Conservation (phyloP, 2,888 invertebrate genomes). For the Eupithecia subfuscata region DNA sequence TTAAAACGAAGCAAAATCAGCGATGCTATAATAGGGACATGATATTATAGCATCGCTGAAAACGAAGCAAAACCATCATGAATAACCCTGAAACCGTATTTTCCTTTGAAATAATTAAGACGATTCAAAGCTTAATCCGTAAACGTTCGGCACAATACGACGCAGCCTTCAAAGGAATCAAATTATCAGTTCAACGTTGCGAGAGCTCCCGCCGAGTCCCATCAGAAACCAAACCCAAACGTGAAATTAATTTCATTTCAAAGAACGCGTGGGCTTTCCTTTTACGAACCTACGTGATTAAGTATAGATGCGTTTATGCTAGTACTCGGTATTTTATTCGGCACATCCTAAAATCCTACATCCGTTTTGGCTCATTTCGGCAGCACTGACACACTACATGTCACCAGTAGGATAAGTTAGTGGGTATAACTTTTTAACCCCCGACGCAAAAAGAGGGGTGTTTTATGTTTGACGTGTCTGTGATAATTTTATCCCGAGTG, state of each 20-base stretch:
- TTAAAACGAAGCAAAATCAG: no score
- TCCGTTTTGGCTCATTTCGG: no score
- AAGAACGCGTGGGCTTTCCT: constrained; percentile 30
- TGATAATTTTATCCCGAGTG: no score
- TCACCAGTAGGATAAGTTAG: no score
- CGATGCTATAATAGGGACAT: no score
- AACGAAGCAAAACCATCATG: neutral
- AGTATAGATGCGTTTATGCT: neutral
- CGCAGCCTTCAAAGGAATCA: constrained; percentile 58
- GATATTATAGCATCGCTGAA: neutral
- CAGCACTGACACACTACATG: no score
- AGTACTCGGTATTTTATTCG: neutral
- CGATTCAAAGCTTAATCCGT: constrained; percentile 39
- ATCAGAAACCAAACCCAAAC: constrained; percentile 55
- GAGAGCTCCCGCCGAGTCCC: constrained; percentile 32
- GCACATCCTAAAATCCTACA: neutral
- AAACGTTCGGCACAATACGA: constrained; percentile 44
- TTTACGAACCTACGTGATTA: neutral
- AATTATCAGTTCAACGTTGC: constrained; percentile 49
- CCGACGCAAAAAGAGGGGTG: no score
- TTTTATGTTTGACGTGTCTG: no score
- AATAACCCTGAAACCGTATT: constrained; percentile 11
- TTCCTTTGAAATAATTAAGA: constrained; percentile 21
- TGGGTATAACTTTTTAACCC: no score
- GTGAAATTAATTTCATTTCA: constrained; percentile 57